Percentiles rank a stretch among this genome's conserved stretches.
phyloP scores from a whole-genome alignment of 2,797 vertebrate species.

The Sorex maritimensis region DNA sequence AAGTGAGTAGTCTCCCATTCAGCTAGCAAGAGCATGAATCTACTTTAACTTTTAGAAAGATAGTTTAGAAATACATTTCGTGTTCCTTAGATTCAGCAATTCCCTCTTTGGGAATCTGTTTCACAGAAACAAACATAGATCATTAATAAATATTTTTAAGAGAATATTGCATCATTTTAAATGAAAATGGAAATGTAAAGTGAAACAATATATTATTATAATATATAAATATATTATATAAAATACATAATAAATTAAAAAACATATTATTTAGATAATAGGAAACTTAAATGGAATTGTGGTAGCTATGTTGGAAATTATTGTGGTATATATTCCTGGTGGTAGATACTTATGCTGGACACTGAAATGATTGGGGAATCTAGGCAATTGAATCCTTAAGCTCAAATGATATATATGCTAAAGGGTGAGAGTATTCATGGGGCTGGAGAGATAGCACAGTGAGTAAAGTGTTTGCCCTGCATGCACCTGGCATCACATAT shows the following conservation, averaged over 20 bases:
- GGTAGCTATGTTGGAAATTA: slow-evolving; percentile 1
- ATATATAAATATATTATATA: neutral
- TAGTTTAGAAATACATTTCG: neutral
- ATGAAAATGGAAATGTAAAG: neutral
- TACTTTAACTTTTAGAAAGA: neutral
- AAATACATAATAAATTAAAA: neutral
- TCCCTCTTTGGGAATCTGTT: neutral
- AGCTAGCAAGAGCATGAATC: neutral
- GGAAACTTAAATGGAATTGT: neutral
- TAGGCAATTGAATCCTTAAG: neutral
- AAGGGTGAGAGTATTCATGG: neutral
- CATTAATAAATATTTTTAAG: slow-evolving; percentile 37
- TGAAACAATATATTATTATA: neutral
- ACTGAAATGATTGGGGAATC: slow-evolving; percentile 30
- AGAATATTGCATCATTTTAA: neutral
- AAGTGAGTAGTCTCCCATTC: neutral
- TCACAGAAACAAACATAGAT: neutral
- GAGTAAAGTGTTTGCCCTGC: too few species aligned
- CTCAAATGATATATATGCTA: slow-evolving; percentile 26
- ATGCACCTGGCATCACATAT: too few species aligned
- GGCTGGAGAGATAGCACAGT: too few species aligned
- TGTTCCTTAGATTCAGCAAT: slow-evolving; percentile 11
- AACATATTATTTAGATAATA: neutral
- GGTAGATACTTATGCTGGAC: neutral
- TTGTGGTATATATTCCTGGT: neutral